Percentiles rank a stretch among this genome's conserved stretches.
These are phyloP conservation scores for Champsocephalus esox DNA, from an alignment of 2,797 vertebrate species.

Conservation along the genomic window DNA sequence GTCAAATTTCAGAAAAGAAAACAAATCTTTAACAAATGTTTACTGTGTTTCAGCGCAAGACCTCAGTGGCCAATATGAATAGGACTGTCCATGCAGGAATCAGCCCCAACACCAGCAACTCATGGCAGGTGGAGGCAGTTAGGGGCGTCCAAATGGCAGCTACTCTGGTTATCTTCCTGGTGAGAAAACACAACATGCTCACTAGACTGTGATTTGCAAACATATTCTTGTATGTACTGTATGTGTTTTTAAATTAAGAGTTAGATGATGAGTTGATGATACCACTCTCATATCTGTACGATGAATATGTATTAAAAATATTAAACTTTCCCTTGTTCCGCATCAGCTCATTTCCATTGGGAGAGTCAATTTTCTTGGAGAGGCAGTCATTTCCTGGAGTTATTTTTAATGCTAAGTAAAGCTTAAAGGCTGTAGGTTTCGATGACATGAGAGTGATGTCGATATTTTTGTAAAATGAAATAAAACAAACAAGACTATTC, in stretches of 20 bases:
- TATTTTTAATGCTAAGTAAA: background rate
- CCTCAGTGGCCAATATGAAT: conserved; percentile 45
- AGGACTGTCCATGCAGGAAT: background rate
- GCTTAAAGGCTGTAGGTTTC: background rate
- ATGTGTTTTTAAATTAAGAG: too few species aligned
- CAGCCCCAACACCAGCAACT: background rate
- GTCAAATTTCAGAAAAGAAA: background rate
- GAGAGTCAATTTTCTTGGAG: background rate
- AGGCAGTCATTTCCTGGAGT: background rate
- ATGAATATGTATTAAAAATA: background rate
- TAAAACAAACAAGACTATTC: background rate
- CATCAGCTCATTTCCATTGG: too few species aligned
- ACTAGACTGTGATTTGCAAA: background rate
- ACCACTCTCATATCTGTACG: too few species aligned
- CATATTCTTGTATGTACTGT: background rate
- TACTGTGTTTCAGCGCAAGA: conserved; percentile 26
- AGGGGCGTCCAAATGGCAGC: conserved; percentile 71
- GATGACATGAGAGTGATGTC: background rate
- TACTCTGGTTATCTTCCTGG: conserved; percentile 78
- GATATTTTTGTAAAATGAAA: background rate
- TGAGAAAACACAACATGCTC: conserved; percentile 16
- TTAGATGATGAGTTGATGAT: background rate
- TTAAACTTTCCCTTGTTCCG: too few species aligned
- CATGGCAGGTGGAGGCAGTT: background rate
- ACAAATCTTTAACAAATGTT: background rate